phyloP scores from a whole-genome alignment of 1,140 invertebrate species.

The Orius laevigatus region DNA sequence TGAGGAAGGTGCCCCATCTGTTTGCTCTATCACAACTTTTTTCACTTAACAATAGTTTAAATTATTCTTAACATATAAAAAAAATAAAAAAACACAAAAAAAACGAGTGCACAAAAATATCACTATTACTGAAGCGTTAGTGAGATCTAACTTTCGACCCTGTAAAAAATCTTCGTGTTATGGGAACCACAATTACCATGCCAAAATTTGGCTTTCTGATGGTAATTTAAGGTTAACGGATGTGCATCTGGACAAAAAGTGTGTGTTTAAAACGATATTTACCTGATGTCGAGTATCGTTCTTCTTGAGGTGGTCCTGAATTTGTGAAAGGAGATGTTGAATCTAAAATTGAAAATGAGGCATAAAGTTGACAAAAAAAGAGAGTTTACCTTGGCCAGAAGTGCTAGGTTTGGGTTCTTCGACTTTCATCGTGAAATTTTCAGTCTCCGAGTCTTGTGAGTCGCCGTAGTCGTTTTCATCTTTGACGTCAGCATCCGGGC shows the following conservation, averaged over 20 bases:
- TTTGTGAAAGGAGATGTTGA: conserved; percentile 7
- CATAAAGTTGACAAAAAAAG: background rate
- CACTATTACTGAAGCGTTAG: conserved; percentile 8
- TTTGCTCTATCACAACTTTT: conserved; percentile 9
- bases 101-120: conserved; percentile 10
- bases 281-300: conserved; percentile 5
- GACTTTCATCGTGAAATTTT: conserved; percentile 23
- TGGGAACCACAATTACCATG: conserved; percentile 6
- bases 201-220: background rate
- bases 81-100: conserved; percentile 8
- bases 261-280: conserved; percentile 1
- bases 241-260: background rate
- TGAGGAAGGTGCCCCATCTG: conserved; percentile 23
- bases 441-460: conserved; percentile 5
- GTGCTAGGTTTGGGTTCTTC: conserved; percentile 34
- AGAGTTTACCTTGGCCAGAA: conserved; percentile 31
- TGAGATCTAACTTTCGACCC: conserved; percentile 2
- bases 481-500: conserved; percentile 3
- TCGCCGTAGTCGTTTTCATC: conserved; percentile 10
- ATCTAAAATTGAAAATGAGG: conserved; percentile 10
- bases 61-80: conserved; percentile 3
- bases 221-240: background rate
- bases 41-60: background rate
- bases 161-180: background rate
- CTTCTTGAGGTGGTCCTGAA: conserved; percentile 4